Conservation (phyloP, 2,888 invertebrate genomes). For the Osmoderma eremita region DNA sequence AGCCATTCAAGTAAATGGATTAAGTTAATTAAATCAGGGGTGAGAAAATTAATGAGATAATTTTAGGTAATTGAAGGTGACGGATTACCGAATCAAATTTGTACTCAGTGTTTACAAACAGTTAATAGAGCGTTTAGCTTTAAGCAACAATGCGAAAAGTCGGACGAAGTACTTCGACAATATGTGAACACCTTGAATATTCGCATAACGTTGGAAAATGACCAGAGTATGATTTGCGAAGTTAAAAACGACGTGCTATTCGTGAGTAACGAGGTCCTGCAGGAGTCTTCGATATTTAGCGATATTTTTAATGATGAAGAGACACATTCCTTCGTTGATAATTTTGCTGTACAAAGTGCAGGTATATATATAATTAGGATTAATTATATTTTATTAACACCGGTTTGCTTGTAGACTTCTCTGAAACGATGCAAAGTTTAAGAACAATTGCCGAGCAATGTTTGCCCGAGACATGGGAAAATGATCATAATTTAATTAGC, state of each 20-base stretch:
- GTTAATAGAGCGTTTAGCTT: conserved; percentile 60
- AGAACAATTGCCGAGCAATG: conserved; percentile 63
- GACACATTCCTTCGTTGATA: conserved; percentile 58
- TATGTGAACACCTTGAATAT: conserved; percentile 56
- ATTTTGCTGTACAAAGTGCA: conserved; percentile 57
- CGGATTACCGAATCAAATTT: conserved; percentile 61
- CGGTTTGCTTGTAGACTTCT: conserved; percentile 53
- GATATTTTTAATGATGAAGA: conserved; percentile 61
- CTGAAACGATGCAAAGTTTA: conserved; percentile 62
- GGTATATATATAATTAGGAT: conserved; percentile 48
- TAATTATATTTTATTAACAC: conserved; percentile 4
- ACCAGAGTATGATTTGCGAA: conserved; percentile 51
- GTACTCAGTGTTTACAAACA: conserved; percentile 60
- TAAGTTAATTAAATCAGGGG: not conserved
- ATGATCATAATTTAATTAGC: conserved; percentile 56
- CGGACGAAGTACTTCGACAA: conserved; percentile 58
- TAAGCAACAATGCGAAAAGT: conserved; percentile 62
- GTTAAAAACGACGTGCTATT: conserved; percentile 57
- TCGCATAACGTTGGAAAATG: conserved; percentile 50
- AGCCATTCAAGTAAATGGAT: conserved; percentile 57
- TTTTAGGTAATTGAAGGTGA: conserved; percentile 60
- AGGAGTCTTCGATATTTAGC: conserved; percentile 59
- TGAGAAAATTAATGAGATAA: conserved; percentile 21
- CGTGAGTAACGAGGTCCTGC: conserved; percentile 57
- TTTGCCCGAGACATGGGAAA: conserved; percentile 62